Conservation (phyloP, 1,140 invertebrate species). For the Drosophila ficusphila region DNA sequence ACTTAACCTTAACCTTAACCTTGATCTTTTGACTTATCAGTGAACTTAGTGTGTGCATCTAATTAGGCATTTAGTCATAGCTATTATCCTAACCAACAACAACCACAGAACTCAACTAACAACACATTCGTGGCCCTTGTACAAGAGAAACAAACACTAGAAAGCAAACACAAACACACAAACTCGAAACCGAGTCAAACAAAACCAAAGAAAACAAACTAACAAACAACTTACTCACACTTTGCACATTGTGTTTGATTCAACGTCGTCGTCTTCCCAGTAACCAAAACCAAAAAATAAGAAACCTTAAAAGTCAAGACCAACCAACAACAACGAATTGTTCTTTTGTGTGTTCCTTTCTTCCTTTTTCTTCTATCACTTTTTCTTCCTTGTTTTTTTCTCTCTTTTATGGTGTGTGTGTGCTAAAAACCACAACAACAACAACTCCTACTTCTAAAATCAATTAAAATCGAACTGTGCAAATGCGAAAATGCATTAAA, state of each 20-base stretch:
- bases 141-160: constrained; percentile 20
- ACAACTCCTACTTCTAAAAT: constrained; percentile 43
- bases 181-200: constrained; percentile 13
- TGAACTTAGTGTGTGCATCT: constrained; percentile 55
- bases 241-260: constrained; percentile 39
- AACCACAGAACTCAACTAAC: constrained; percentile 28
- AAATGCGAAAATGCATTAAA: constrained; percentile 19
- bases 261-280: constrained; percentile 30
- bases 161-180: constrained; percentile 10
- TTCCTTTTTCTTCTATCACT: constrained; percentile 82
- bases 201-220: constrained; percentile 18
- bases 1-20: constrained; percentile 11
- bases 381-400: constrained; percentile 78
- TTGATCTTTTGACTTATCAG: constrained; percentile 22
- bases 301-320: constrained; percentile 12
- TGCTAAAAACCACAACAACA: constrained; percentile 41
- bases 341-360: constrained; percentile 82
- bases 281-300: constrained; percentile 14
- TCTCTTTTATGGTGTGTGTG: constrained; percentile 78
- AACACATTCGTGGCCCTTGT: constrained; percentile 30
- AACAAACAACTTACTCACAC: constrained; percentile 34
- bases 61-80: constrained; percentile 54
- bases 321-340: constrained; percentile 62
- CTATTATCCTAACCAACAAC: constrained; percentile 27
- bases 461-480: constrained; percentile 37